Base-by-base conservation (phyloP, 2,888 invertebrate species). In the Crepidodera aurea region DNA sequence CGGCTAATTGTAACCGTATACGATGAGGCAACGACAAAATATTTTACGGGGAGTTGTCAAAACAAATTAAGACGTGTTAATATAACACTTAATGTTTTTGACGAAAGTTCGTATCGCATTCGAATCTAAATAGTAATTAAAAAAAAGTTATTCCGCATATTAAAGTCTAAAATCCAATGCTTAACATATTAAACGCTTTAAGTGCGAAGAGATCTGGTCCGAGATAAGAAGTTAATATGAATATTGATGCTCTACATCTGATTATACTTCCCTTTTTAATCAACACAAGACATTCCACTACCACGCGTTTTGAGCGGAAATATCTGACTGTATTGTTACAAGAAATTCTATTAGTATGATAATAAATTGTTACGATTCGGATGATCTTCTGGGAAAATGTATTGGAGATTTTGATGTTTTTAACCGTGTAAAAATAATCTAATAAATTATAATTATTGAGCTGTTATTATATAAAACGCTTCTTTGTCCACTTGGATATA, bases 51-150 rank as follows among this genome's bases (percentile, higher is more conserved):
- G 57, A 46, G 57, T 62, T 57, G 62, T 62, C 62, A 62, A 57
- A 62, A 62, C 62, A 62, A 62, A 62, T 62, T 62, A 62, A 62
- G 62, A 62, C 42, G 57, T 62, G 62, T 62, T 62, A 46, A 57
- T 39, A 34, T 62, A 62, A 62, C 62, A 57, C 57, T 40, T 62
- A 25, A 57, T 51, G 18, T 44, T 34, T 53, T 37, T 51, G 65
- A 62, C 51, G 59, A 60, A 60, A 60, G 53, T 65, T 48, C 13
- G 56, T 58, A 62, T 60, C 62, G 16, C 46, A 60, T 56, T 51
- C 48, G 34, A 57, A 56, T 62, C 57, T 53, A 48, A 37, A 40
- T 48, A 27, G 55, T 62, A 62, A 65, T 65, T 65, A 65, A 60
- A 62, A 65, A 62, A 29, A 27, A 40, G 15, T 39, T 10, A 56